Percentiles rank a stretch among this genome's conserved stretches.
phyloP scores from a whole-genome alignment of 2,113 vertebrate genomes.

The Heteronetta atricapilla region DNA sequence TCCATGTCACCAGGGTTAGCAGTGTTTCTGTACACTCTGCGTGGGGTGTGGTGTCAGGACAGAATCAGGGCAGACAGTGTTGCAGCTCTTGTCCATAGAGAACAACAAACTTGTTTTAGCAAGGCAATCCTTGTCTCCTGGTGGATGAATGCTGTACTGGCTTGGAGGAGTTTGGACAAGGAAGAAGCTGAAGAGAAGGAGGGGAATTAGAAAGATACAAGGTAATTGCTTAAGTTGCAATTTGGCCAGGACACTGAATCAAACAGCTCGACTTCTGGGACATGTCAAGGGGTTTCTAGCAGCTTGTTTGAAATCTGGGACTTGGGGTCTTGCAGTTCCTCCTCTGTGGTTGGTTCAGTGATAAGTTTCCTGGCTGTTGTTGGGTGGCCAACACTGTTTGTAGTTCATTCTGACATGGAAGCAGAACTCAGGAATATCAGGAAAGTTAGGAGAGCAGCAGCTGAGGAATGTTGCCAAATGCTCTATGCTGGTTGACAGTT shows the following conservation, averaged over 20 bases:
- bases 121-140: not conserved
- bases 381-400: fast-evolving
- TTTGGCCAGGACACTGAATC: not conserved
- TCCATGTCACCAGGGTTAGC: not conserved
- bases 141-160: not conserved
- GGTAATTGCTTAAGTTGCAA: not conserved
- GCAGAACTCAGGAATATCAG: not conserved
- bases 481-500: constrained; percentile 24
- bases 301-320: not conserved
- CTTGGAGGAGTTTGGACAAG: not conserved
- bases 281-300: not conserved
- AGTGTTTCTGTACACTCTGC: not conserved
- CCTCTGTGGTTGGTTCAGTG: not conserved
- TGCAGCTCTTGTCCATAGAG: fast-evolving
- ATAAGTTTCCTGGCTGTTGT: not conserved
- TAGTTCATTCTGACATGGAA: not conserved
- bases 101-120: not conserved
- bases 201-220: not conserved
- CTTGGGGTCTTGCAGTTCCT: not conserved
- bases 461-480: constrained; percentile 30
- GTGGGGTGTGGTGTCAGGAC: not conserved
- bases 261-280: not conserved
- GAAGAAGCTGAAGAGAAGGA: not conserved
- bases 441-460: constrained; percentile 34
- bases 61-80: not conserved